A percentile compares a stretch with the other conserved stretches of the same genome.
Evolutionary conservation across 1,140 invertebrate species (phyloP).

Genomic region (Temnothorax curvispinosus): DNA sequence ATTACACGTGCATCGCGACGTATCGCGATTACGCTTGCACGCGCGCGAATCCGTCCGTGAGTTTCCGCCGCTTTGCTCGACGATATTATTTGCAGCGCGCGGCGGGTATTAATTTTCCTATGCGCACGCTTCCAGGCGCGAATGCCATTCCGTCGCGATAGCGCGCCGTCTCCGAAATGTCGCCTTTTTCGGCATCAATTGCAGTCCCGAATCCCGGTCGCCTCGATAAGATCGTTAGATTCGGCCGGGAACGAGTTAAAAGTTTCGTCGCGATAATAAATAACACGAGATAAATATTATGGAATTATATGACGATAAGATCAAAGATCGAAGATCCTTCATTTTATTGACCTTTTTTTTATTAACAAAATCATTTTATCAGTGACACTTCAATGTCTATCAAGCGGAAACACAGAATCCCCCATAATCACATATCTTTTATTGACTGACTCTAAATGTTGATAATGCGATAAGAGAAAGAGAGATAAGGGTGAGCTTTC

Average conservation of each 20-base stretch:
- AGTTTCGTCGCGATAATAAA: not conserved
- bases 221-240: not conserved
- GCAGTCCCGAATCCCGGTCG: not conserved
- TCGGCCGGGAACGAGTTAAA: not conserved
- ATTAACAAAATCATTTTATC: not conserved
- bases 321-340: not conserved
- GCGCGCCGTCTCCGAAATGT: not conserved
- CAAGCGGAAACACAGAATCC: not conserved
- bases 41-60: conserved; percentile 14
- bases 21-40: conserved; percentile 9
- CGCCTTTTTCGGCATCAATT: not conserved
- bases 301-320: not conserved
- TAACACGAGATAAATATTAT: not conserved
- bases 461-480: conserved; percentile 2
- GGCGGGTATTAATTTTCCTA: conserved; percentile 42
- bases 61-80: conserved; percentile 31
- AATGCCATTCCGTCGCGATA: not conserved
- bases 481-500: not conserved
- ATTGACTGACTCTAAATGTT: conserved; percentile 20
- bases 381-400: too few species aligned
- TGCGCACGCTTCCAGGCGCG: not conserved
- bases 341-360: not conserved
- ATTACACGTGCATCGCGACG: conserved; percentile 33
- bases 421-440: conserved; percentile 20
- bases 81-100: conserved; percentile 58